Evolutionary conservation across 2,888 invertebrate species (phyloP).

Genomic region (Tanytarsus gracilentus): DNA sequence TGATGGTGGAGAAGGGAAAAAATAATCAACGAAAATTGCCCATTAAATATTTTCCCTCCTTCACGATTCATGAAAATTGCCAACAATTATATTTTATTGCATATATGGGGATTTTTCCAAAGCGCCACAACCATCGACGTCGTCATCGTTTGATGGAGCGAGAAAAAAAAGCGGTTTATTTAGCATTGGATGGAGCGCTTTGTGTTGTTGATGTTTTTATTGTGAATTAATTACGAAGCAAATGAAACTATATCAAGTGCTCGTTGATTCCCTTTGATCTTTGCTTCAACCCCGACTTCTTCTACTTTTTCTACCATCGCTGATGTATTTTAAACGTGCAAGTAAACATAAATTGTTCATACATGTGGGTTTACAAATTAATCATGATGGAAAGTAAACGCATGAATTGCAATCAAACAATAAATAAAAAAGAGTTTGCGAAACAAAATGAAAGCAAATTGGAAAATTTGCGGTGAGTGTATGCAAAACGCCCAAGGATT

Average conservation of each 20-base stretch:
- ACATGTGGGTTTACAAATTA: slow-evolving; percentile 1
- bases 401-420: slow-evolving; percentile 13
- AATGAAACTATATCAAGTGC: neutral
- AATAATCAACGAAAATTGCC: slow-evolving; percentile 22
- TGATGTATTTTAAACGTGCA: neutral
- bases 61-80: slow-evolving; percentile 17
- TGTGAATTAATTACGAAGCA: slow-evolving; percentile 25
- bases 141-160: neutral
- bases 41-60: slow-evolving; percentile 15
- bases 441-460: slow-evolving; percentile 14
- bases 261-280: neutral
- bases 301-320: neutral
- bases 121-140: neutral
- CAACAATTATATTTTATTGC: slow-evolving; percentile 28
- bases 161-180: neutral
- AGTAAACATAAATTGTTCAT: neutral
- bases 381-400: slow-evolving; percentile 10
- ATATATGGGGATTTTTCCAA: slow-evolving; percentile 16
- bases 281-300: neutral
- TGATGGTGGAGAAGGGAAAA: slow-evolving; percentile 4
- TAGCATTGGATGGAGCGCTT: neutral
- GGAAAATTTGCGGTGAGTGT: slow-evolving; percentile 2
- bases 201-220: slow-evolving; percentile 27
- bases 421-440: neutral
- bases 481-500: neutral